Percentiles rank a stretch among this genome's conserved stretches.
Evolutionary conservation across 2,797 vertebrate genomes (phyloP).

Genomic region (Pangasius macronema): DNA sequence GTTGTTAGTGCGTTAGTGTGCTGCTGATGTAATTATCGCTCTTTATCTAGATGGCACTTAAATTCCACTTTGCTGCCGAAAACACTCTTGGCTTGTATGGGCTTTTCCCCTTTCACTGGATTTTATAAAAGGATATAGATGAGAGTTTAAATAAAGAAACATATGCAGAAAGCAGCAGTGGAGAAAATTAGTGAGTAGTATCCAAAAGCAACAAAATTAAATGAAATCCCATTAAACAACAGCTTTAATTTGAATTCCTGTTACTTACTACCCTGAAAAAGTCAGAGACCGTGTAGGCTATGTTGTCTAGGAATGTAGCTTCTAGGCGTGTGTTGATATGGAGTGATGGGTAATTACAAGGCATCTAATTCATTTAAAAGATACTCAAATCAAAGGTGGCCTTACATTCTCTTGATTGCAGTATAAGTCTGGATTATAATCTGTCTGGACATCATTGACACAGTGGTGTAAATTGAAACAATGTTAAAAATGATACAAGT

Average conservation of each 20-base stretch:
- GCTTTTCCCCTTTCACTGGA: neutral
- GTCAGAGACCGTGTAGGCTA: neutral
- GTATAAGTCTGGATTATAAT: neutral
- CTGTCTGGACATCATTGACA: neutral
- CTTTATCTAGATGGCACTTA: conserved; percentile 11
- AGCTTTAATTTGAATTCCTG: neutral
- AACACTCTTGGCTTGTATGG: neutral
- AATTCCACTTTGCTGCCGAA: conserved; percentile 10
- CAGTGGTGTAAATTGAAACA: neutral
- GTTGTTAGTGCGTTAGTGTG: conserved; percentile 4
- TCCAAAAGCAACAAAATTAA: neutral
- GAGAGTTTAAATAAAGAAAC: neutral
- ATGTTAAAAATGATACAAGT: neutral
- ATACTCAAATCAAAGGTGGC: neutral
- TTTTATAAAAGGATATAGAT: neutral
- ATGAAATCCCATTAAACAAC: neutral
- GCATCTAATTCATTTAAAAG: neutral
- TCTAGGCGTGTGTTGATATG: neutral
- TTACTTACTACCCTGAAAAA: neutral
- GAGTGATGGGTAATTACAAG: neutral
- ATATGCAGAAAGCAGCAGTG: neutral
- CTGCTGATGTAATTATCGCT: neutral
- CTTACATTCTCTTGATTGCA: neutral
- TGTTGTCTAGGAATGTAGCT: neutral
- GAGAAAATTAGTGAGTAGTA: neutral